Conservation (phyloP, 2,888 invertebrate species). For the Noctua fimbriata region DNA sequence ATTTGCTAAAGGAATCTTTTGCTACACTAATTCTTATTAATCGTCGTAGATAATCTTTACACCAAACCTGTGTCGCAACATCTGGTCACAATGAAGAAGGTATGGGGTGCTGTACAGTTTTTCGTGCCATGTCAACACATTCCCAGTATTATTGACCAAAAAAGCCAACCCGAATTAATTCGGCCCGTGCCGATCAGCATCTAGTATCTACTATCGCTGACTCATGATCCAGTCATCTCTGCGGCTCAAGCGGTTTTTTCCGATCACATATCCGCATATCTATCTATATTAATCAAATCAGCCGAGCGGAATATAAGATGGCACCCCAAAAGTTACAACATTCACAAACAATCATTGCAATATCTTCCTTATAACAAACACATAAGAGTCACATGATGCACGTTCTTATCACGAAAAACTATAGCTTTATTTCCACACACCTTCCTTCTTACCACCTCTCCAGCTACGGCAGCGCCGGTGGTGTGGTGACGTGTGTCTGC, state of each 20-base stretch:
- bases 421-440: background rate
- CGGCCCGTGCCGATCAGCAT: background rate
- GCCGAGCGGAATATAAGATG: background rate
- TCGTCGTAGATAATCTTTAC: conserved; percentile 6
- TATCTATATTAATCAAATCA: background rate
- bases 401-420: background rate
- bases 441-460: conserved; percentile 12
- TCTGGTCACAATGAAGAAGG: background rate
- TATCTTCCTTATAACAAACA: background rate
- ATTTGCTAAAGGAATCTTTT: conserved; percentile 1
- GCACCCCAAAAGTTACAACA: background rate
- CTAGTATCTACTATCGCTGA: background rate
- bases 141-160: background rate
- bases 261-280: background rate
- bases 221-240: background rate
- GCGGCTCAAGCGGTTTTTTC: background rate
- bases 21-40: background rate
- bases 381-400: background rate
- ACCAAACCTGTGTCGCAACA: conserved; percentile 3
- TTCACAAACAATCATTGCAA: background rate
- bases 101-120: background rate
- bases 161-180: background rate
- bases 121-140: background rate
- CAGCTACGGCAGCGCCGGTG: conserved; percentile 77
- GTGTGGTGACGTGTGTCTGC: conserved; percentile 85